Evolutionary conservation across 2,888 invertebrate species (phyloP), one percentile per base, ranked within the genome.

Genomic region (Mesorhabditis belari): DNA sequence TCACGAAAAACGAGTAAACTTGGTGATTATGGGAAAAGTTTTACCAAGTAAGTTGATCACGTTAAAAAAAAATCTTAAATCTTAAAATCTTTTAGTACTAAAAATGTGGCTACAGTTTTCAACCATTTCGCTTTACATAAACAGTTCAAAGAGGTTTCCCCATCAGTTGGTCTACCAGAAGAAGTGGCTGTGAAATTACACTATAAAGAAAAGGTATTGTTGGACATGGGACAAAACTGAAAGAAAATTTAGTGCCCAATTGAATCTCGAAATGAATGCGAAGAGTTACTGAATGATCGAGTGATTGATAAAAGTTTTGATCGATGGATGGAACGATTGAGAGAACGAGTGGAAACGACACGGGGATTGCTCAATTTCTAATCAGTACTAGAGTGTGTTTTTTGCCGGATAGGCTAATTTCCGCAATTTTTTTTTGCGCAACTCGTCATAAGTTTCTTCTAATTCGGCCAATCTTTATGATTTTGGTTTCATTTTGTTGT

Each of bases 131-230:
- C 88, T 4, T 81, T 89, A 68, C 85, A 86, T 61, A 85, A 86
- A 61, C 77, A 88, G 26, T 85, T 85, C 57, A 58, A 55, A 3
- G 56, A 69, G 17, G 67, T 80, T 4, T 50, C 66, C 4, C 62
- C 67, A 50, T 77, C 76, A 5, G 57, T 66, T 6, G 66, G 74
- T 60, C 87, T 93, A 70, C 88, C 90, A 70, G 89, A 89, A 25
- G 85, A 85, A 44, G 88, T 89, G 79, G 93, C 92, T 21, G 90
- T 93, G 71, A 85, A 94, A 77, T 91, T 94, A 82, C 94, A 94
- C 83, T 94, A 93, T 84, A 87, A 92, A 59, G 53, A 60, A 0
- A 62, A 62, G 23, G 49, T 5, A 21, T 24, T 9, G 49, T 19
- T n/a, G 27, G 25, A 27, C 44, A 9, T 72, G 74, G 44, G 69